phyloP scores from a whole-genome alignment of 2,888 invertebrate species.

The Amphipyra tragopoginis region DNA sequence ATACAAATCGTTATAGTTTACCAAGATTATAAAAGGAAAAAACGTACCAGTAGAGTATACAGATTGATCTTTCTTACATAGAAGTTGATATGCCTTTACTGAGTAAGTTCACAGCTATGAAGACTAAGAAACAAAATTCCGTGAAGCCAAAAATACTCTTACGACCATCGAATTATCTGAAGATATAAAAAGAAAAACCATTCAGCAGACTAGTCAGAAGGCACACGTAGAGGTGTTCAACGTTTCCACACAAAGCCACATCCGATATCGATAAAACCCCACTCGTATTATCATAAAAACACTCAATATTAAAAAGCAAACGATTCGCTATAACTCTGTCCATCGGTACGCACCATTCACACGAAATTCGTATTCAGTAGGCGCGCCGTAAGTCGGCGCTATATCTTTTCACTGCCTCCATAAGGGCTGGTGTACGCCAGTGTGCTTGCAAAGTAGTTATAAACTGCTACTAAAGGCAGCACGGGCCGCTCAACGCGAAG shows the following conservation, averaged over 20 bases:
- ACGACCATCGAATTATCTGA: constrained; percentile 31
- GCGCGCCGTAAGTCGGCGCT: constrained; percentile 71
- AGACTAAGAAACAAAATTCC: constrained; percentile 1
- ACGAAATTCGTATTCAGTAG: constrained; percentile 82
- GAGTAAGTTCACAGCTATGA: no score
- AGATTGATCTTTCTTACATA: no score
- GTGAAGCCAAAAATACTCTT: constrained; percentile 19
- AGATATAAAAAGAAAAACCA: constrained; percentile 42
- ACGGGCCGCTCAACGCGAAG: constrained; percentile 63
- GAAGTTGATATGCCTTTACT: no score
- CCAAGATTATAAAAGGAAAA: no score
- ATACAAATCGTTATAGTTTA: no score
- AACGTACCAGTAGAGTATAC: no score
- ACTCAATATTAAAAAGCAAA: constrained; percentile 82
- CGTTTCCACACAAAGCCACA: constrained; percentile 64
- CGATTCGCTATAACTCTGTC: constrained; percentile 76
- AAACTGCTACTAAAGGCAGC: constrained; percentile 76
- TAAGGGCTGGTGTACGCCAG: constrained; percentile 74
- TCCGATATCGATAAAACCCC: constrained; percentile 70
- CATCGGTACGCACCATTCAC: constrained; percentile 74
- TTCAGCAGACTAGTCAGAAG: constrained; percentile 35
- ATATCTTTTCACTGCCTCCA: constrained; percentile 84
- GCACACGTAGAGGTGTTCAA: constrained; percentile 64
- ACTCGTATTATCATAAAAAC: constrained; percentile 76
- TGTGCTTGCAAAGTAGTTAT: constrained; percentile 81